phyloP scores from a whole-genome alignment of 2,888 invertebrate species.

The Parnassius glacialis region DNA sequence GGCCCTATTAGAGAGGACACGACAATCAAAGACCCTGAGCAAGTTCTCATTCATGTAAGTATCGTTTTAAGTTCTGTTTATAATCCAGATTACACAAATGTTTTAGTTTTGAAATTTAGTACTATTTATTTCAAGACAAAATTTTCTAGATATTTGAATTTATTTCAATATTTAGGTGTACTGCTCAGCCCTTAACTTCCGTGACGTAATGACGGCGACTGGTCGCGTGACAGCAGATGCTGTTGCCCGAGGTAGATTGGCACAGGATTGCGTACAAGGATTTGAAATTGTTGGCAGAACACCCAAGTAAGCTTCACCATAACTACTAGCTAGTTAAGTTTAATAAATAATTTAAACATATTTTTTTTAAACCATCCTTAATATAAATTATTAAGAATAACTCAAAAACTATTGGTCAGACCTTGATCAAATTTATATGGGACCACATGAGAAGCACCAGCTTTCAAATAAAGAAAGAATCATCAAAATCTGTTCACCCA shows the following conservation, averaged over 20 bases:
- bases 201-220: constrained; percentile 96
- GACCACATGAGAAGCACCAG: too few species aligned
- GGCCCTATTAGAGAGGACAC: constrained; percentile 74
- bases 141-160: neutral
- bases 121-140: neutral
- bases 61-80: neutral
- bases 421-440: too few species aligned
- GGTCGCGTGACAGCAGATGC: constrained; percentile 93
- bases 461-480: too few species aligned
- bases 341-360: too few species aligned
- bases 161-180: constrained; percentile 70
- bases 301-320: constrained; percentile 51
- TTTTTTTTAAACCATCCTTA: too few species aligned
- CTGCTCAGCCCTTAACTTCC: constrained; percentile 93
- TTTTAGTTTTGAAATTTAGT: neutral
- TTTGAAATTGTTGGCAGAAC: constrained; percentile 85
- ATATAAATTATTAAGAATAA: too few species aligned
- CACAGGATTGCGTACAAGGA: constrained; percentile 85
- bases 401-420: too few species aligned
- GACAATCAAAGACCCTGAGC: constrained; percentile 48
- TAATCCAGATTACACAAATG: too few species aligned
- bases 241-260: constrained; percentile 83
- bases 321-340: too few species aligned
- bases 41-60: constrained; percentile 63
- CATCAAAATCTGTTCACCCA: too few species aligned